Percentiles rank a stretch among this genome's conserved stretches.
Evolutionary conservation across 2,113 vertebrate genomes (phyloP).

Genomic region (Ammodytes marinus): DNA sequence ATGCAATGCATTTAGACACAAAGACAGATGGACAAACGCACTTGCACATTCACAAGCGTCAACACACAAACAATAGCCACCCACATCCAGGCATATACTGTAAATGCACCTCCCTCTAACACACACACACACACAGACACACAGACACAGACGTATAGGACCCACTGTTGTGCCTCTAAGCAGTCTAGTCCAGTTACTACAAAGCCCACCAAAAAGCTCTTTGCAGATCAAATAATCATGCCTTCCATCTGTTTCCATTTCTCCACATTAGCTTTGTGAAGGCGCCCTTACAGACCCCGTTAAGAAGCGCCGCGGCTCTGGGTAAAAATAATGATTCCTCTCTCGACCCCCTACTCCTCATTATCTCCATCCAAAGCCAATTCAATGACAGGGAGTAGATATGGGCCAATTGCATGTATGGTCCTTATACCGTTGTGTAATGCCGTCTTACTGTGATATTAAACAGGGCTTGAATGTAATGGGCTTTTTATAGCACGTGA

Average conservation of each 20-base stretch:
- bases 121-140: slow-evolving; percentile 22
- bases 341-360: slow-evolving; percentile 66
- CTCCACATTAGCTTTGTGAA: slow-evolving; percentile 72
- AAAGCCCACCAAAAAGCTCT: slow-evolving; percentile 78
- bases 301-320: slow-evolving; percentile 66
- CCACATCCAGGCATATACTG: slow-evolving; percentile 43
- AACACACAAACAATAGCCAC: slow-evolving; percentile 59
- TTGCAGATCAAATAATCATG: slow-evolving; percentile 81
- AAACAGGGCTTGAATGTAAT: slow-evolving; percentile 18
- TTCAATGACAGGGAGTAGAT: slow-evolving; percentile 61
- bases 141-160: slow-evolving; percentile 47
- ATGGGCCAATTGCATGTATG: slow-evolving; percentile 29
- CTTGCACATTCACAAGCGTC: slow-evolving; percentile 25
- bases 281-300: slow-evolving; percentile 68
- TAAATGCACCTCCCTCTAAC: slow-evolving; percentile 32
- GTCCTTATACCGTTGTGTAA: slow-evolving; percentile 39
- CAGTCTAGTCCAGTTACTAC: slow-evolving; percentile 71
- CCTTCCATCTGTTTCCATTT: slow-evolving; percentile 79
- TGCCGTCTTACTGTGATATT: slow-evolving; percentile 48
- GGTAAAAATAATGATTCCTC: slow-evolving; percentile 78
- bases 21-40: slow-evolving; percentile 66
- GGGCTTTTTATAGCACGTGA: slow-evolving; percentile 35
- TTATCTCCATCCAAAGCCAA: slow-evolving; percentile 68
- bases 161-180: slow-evolving; percentile 69
- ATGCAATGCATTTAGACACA: slow-evolving; percentile 39